Evolutionary conservation across 2,797 vertebrate genomes (phyloP), one percentile per base, ranked within the genome.

Genomic region (Meda fulgida): DNA sequence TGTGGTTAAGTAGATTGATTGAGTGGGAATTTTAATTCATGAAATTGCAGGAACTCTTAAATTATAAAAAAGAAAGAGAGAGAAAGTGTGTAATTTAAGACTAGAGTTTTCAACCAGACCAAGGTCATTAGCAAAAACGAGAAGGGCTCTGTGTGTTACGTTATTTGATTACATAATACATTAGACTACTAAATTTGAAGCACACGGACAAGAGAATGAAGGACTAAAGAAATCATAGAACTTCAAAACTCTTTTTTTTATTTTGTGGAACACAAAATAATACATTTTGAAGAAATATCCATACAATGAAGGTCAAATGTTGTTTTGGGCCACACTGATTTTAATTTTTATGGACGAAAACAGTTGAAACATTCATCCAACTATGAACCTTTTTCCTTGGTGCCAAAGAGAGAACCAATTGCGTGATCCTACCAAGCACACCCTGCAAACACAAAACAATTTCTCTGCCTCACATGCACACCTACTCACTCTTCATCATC

Each of bases 1-100:
- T 90, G 91, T 88, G 90, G 91, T 90, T 91, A 88, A 66, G 86
- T 87, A 90, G 92, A 93, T 89, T 91, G 92, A 92, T 92, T 90
- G 90, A 92, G 89, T 71, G 80, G 89, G 83, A 85, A 82, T 91
- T 90, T 90, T 91, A 91, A 92, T 92, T 90, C 89, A 71, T 67
- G 89, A 82, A 90, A 87, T 73, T 78, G 82, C 84, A 18, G 29
- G 36, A 80, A 87, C 70, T 43, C 72, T 58, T 69, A 48, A 80
- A 80, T 76, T 69, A 78, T 51, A 78, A 67, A 81, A 55, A 76
- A 72, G 58, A 83, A 80, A 31, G 29, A 9, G 26, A 63, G 72
- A 70, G 60, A 72, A 78, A 66, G 78, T 66, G 83, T 79, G 85
- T 76, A 71, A 84, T 84, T 48, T 84, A 73, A 85, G 78, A 21